These are phyloP conservation scores for Meandrina meandrites DNA, from an alignment of 92 coral and sea anemone genomes.

Conservation along the genomic window DNA sequence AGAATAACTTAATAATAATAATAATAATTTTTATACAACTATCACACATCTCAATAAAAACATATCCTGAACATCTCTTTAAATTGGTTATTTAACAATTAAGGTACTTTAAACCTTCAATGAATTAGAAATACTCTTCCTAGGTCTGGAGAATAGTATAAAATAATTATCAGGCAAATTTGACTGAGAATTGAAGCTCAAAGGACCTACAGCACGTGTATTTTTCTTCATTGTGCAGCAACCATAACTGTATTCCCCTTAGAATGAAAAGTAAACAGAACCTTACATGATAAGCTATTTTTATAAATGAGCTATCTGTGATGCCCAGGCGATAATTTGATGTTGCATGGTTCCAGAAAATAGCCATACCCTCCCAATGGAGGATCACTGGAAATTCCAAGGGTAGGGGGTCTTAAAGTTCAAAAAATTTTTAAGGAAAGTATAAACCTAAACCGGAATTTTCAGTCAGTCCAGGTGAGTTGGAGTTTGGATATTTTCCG, in stretches of 20 bases:
- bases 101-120: not conserved
- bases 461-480: no score
- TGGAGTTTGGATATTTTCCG: no score
- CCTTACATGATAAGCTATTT: not conserved
- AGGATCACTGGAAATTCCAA: no score
- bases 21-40: constrained; percentile 44
- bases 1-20: constrained; percentile 38
- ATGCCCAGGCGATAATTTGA: not conserved
- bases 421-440: no score
- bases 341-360: no score
- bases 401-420: no score
- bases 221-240: not conserved
- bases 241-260: not conserved
- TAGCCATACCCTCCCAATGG: no score
- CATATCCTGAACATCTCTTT: constrained; percentile 37
- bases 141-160: constrained; percentile 4
- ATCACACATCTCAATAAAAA: constrained; percentile 41
- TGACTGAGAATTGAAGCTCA: not conserved
- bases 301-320: not conserved
- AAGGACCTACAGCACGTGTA: not conserved
- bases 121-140: constrained; percentile 28
- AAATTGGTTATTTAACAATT: constrained; percentile 15
- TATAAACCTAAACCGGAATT: no score
- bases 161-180: not conserved
- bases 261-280: not conserved